Evolutionary conservation across 2,113 vertebrate genomes (phyloP), one percentile per base, ranked within the genome.

Genomic region (Apaloderma vittatum): DNA sequence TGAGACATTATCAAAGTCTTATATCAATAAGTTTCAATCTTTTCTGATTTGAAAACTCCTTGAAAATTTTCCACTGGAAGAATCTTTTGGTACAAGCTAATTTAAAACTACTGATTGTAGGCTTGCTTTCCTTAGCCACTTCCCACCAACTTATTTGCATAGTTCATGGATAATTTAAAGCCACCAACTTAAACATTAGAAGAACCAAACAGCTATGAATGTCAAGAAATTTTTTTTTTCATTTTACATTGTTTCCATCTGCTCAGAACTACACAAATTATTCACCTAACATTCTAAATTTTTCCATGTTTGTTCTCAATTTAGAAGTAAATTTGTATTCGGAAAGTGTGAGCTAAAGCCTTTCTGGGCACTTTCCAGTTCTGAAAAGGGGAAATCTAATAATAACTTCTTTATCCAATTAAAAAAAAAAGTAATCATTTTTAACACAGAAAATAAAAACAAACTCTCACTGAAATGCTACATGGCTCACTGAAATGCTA

Each of bases 71-170:
- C 30, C 66, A 97, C 57, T 46, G 48, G 37, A 92, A 76, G 34
- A 82, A 79, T 13, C 15, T 37, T 78, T 49, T 34, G 61, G 23
- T 32, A 65, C 10, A 46, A 88, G 67, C 36, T 73, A 86, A 93
- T 86, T 83, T 76, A 88, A 90, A 90, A 34, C 49, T 93, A 74
- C 68, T 85, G 78, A 78, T 82, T 0, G 23, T 68, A 86, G 78
- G 81, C 62, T 67, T 82, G 45, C 65, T 91, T 71, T 93, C 65
- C 70, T 59, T 52, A 94, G 54, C 57, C 40, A 82, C 82, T 86
- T 90, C 79, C 91, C 86, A 95, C 91, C 12, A 83, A 86, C 55
- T 88, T 62, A 88, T 88, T 88, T 96, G 67, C 93, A 93, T 94
- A 93, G 67, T 51, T 90, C 75, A 92, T 18, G 71, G 78, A 76